Evolutionary conservation across 2,797 vertebrate species (phyloP), one percentile per base, ranked within the genome.

Genomic region (Scleropages formosus): DNA sequence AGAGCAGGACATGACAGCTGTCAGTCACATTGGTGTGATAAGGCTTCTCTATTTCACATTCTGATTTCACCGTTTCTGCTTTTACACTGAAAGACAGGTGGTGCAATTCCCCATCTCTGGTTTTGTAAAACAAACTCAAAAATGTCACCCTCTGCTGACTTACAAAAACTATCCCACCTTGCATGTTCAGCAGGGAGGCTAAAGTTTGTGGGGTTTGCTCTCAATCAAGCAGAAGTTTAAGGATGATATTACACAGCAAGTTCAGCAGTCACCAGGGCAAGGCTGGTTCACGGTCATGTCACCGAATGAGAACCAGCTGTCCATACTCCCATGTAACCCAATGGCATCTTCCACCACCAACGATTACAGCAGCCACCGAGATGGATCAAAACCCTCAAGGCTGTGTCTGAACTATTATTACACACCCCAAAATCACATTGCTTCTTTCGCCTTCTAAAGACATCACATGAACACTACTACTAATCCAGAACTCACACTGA

Each of bases 401-500:
- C 24, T 65, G 49, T 70, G 67, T 6, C 20, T 26, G 47, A 6
- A 39, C 31, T 39, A 39, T 39, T 39, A 39, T 39, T 39, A 18
- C 51, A 24, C 49, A 46, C 66, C 8, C 67, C 44, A 26, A 51
- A 20, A 4, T 27, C 20, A 68, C 24, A 51, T 49, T 10, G 46
- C 67, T 70, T 70, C 49, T 70, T 56, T 70, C 46, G 68, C 16
- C 39, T 67, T 67, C 46, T 67, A 60, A n/a, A 65, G 49, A 39
- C 46, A 18, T 46, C 49, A 39, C 46, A 49, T 39, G 31, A 39
- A 39, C 6, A 39, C n/a, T n/a, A n/a, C 6, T 6, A 31, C 31
- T 39, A 39, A 39, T 39, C 6, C 31, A 6, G 39, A 39, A 31
- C 39, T 31, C 31, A 6, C 31, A 2, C 31, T 39, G 31, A 39